Base-by-base conservation (phyloP, 2,888 invertebrate species). In the Chloromyia formosa region DNA sequence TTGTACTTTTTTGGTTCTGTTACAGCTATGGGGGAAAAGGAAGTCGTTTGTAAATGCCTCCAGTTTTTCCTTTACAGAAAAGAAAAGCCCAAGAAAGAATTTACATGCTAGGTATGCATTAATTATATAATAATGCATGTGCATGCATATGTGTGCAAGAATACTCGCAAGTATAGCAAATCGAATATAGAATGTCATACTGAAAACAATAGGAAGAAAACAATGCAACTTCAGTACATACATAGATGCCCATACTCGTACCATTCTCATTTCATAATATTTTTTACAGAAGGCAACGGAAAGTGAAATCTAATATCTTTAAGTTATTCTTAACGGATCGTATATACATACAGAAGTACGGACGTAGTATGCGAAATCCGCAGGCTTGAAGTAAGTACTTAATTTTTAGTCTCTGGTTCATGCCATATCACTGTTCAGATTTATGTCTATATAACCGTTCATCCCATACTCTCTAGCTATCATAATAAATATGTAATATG, bases 231-330 rank as follows among this genome's bases (percentile, higher is more conserved):
- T 35, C 27, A 35, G 27, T 35, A 4, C 3, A 4, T 35, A 35
- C 27, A 35, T 35, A 7, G 27, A 4, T 53, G 14, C 5, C 16
- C 14, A 60, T 60, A n/a, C n/a, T n/a, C n/a, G n/a, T n/a, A 23
- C 14, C 23, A 14, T 61, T 62, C 40, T 40, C 16, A 62, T 62
- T 62, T 62, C 62, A 40, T 40, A 62, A 61, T 16, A 4, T 35
- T 35, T 35, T 62, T 62, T 62, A 40, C 62, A 62, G 35, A 62
- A 62, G 62, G 35, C 40, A 40, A 35, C 62, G 16, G 62, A 62
- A 62, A 62, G 62, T 62, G 62, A 62, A 62, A 62, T 40, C 16
- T 62, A 62, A 62, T 62, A 62, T 16, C 42, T 62, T 40, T 16
- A 9, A 42, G n/a, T 16, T 40, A 62, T 40, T 40, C 62, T 62